Evolutionary conservation across 2,888 invertebrate species (phyloP).

Genomic region (Platycheirus albimanus): DNA sequence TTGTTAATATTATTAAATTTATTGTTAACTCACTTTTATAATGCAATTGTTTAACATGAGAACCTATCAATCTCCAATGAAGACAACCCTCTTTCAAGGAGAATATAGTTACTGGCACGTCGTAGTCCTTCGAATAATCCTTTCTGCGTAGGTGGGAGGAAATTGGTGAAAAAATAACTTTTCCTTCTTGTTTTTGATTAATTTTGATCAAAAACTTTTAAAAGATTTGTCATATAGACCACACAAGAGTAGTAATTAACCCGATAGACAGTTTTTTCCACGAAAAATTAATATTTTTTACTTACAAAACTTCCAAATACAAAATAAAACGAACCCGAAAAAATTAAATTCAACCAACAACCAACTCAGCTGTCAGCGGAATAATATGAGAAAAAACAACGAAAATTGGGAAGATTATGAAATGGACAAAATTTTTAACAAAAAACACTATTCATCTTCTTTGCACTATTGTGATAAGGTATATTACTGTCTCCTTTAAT

Average conservation of each 20-base stretch:
- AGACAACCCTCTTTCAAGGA: constrained; percentile 18
- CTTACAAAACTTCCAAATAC: not conserved
- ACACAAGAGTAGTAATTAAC: not conserved
- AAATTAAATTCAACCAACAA: constrained; percentile 55
- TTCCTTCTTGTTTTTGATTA: constrained; percentile 31
- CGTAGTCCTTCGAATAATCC: constrained; percentile 12
- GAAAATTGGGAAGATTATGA: constrained; percentile 65
- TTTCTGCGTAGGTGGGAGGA: constrained; percentile 20
- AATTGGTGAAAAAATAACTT: constrained; percentile 4
- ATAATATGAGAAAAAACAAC: constrained; percentile 37
- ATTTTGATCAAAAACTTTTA: constrained; percentile 25
- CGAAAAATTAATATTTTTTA: too few species aligned
- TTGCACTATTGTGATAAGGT: constrained; percentile 30
- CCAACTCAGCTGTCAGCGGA: constrained; percentile 71
- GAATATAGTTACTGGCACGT: constrained; percentile 16
- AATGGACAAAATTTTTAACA: constrained; percentile 49
- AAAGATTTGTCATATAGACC: constrained; percentile 24
- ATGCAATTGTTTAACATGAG: constrained; percentile 32
- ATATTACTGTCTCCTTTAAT: constrained; percentile 24
- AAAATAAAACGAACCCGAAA: constrained; percentile 30
- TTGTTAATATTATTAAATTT: too few species aligned
- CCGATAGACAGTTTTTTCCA: too few species aligned
- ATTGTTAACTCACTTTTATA: constrained; percentile 64
- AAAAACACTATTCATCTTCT: constrained; percentile 34
- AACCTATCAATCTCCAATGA: constrained; percentile 46